A percentile compares a stretch with the other conserved stretches of the same genome.
phyloP scores from a whole-genome alignment of 2,888 invertebrate genomes.

The Plagodis dolabraria region DNA sequence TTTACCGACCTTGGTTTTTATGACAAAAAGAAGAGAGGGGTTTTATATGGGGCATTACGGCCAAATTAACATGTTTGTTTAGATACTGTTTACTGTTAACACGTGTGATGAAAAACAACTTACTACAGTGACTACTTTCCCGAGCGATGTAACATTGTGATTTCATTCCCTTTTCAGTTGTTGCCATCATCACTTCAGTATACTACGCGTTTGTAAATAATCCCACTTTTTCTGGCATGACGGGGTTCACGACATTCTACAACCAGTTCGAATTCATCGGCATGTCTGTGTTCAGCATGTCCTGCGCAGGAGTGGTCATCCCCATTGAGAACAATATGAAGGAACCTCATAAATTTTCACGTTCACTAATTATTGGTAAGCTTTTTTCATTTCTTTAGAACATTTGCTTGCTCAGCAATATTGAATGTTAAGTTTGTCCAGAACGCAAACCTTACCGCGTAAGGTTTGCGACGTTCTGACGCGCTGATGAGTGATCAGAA shows the following conservation, averaged over 20 bases:
- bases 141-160: background rate
- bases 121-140: background rate
- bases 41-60: no score
- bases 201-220: slow-evolving; percentile 53
- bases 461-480: no score
- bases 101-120: no score
- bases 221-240: slow-evolving; percentile 49
- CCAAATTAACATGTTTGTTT: no score
- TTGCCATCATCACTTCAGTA: slow-evolving; percentile 50
- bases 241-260: slow-evolving; percentile 17
- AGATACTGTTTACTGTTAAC: no score
- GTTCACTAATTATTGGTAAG: slow-evolving; percentile 52
- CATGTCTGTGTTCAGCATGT: slow-evolving; percentile 84
- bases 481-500: no score
- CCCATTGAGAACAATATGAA: slow-evolving; percentile 69
- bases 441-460: no score
- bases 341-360: slow-evolving; percentile 52
- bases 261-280: slow-evolving; percentile 70
- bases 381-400: no score
- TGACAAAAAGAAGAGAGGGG: no score
- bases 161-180: slow-evolving; percentile 47
- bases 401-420: no score
- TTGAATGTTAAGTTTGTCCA: no score
- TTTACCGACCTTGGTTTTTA: no score
- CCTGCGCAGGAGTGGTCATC: slow-evolving; percentile 66